Conservation (phyloP, 1,140 invertebrate genomes). For the Bombus affinis region DNA sequence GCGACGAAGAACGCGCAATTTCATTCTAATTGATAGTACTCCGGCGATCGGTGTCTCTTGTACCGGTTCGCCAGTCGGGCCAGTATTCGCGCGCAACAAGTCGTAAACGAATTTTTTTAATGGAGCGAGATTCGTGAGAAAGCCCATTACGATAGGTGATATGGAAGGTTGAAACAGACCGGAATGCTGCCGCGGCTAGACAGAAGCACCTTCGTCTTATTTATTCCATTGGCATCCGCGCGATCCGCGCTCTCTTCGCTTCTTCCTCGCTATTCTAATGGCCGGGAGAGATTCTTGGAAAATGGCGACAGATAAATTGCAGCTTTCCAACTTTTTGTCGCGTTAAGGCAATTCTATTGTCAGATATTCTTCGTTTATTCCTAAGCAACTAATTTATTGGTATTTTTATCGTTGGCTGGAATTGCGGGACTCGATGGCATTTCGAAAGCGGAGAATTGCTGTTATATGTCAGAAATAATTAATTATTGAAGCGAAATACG, state of each 20-base stretch:
- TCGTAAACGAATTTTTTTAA: conserved; percentile 57
- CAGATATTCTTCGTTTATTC: neutral
- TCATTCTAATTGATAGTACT: conserved; percentile 67
- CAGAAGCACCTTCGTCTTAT: conserved; percentile 53
- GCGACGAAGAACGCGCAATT: conserved; percentile 61
- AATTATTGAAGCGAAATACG: neutral
- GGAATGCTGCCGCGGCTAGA: conserved; percentile 34
- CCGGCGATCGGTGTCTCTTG: conserved; percentile 45
- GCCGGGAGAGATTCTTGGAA: neutral
- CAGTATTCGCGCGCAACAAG: conserved; percentile 33
- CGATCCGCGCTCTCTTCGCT: conserved; percentile 8
- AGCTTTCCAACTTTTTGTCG: neutral
- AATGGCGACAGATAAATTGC: neutral
- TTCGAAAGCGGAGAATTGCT: neutral
- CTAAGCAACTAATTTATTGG: neutral
- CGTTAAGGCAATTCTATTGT: neutral
- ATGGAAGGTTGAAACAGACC: conserved; percentile 45
- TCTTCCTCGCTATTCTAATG: conserved; percentile 10
- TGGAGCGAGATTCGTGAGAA: conserved; percentile 48
- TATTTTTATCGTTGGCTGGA: neutral
- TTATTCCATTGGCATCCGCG: conserved; percentile 31
- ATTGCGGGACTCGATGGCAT: neutral
- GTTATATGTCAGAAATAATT: conserved; percentile 10
- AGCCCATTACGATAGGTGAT: conserved; percentile 51
- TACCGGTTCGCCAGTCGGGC: conserved; percentile 51